Evolutionary conservation across 1,140 invertebrate genomes (phyloP), one percentile per base, ranked within the genome.

Genomic region (Streblospio benedicti): DNA sequence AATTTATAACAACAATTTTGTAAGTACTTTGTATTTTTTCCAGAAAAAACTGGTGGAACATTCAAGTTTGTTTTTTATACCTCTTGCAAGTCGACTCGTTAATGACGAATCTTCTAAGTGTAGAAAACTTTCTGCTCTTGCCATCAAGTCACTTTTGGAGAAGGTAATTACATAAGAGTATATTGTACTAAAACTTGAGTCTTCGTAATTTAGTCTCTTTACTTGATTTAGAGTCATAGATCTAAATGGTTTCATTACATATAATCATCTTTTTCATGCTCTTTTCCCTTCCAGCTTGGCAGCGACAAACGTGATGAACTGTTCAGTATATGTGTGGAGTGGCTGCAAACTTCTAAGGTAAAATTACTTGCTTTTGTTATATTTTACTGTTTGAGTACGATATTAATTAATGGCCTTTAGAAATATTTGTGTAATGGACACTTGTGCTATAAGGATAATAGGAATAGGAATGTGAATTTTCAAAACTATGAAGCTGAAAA

Each of bases 321-420:
- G 45, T 74, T 72, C 57, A 45, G 47, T 32, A 65, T 74, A 4
- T 61, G 63, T 18, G 25, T 69, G 30, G 68, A 66, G 27, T 89
- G 89, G 83, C 80, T 89, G 6, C 80, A 84, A 58, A 84, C 86
- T 65, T 80, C 81, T 45, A 86, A 89, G 78, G 84, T 87, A 20
- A 27, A n/a, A n/a, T n/a, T n/a, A n/a, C n/a, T n/a, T n/a, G n/a
- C n/a, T n/a, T n/a, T n/a, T n/a, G n/a, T 18, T 12, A 12, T 12
- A 41, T 12, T 41, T 41, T 18, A 18, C 38, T 18, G 38, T 41
- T 12, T 41, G 38, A 41, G 38, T 41, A 12, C 18, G 38, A 41
- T n/a, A n/a, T n/a, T n/a, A n/a, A n/a, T n/a, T n/a, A n/a, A n/a
- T n/a, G n/a, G n/a, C n/a, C n/a, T n/a, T n/a, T n/a, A n/a, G n/a